Conservation (phyloP, 2,113 vertebrate species). For the Irena cyanogastra region DNA sequence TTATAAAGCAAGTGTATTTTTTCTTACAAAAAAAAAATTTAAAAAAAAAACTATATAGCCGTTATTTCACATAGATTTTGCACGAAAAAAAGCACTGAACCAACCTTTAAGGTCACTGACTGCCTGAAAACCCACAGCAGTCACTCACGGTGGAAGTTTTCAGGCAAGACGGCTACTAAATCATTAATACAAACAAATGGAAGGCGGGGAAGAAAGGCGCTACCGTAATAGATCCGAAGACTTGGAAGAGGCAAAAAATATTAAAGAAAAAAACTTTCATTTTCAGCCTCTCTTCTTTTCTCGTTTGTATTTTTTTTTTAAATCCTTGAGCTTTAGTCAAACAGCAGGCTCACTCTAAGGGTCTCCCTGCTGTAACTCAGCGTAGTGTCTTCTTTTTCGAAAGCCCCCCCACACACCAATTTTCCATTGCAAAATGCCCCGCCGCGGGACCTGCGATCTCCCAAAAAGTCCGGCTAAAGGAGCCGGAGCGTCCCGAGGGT, state of each 20-base stretch:
- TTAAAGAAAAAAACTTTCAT: constrained; percentile 25
- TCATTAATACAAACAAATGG: constrained; percentile 86
- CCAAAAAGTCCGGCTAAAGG: background rate
- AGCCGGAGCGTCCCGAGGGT: constrained; percentile 30
- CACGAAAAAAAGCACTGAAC: constrained; percentile 62
- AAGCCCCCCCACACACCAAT: background rate
- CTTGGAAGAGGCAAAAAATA: background rate
- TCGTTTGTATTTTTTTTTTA: background rate
- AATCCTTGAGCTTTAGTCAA: background rate
- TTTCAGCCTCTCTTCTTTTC: constrained; percentile 54
- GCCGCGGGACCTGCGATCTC: background rate
- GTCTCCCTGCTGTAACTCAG: constrained; percentile 32
- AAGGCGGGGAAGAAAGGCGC: constrained; percentile 70
- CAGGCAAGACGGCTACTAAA: constrained; percentile 81
- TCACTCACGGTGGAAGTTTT: constrained; percentile 77
- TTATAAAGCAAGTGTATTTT: constrained; percentile 61
- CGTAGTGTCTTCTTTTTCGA: background rate
- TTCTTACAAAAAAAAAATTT: background rate
- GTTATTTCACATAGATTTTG: constrained; percentile 57
- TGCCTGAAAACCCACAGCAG: constrained; percentile 75
- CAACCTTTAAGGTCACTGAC: constrained; percentile 76
- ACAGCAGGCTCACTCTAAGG: constrained; percentile 26
- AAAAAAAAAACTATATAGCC: background rate
- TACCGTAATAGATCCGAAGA: constrained; percentile 74
- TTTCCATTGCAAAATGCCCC: constrained; percentile 31